Base-by-base conservation (phyloP, 2,888 invertebrate genomes). In the Mythimna impura region DNA sequence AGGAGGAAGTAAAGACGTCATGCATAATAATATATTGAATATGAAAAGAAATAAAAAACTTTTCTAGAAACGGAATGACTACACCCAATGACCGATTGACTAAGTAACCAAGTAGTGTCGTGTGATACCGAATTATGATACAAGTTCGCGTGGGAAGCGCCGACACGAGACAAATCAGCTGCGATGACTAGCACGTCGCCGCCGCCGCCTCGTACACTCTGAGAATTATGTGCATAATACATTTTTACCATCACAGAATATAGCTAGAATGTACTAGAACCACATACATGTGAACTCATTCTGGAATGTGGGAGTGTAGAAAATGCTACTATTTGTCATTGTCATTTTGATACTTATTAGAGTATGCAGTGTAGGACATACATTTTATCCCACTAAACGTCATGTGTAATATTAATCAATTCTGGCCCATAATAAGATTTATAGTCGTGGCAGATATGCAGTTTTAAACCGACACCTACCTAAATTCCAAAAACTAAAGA, bases 111-210 rank as follows among this genome's bases (percentile, higher is more conserved):
- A 89, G 85, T 88, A 81, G 88, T 90, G 89, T 89, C 87, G 89
- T 89, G 89, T 89, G 88, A 87, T 91, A 88, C 85, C 71, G 78
- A 88, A 90, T 88, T 89, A 89, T 91, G 88, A 90, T 89, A 90
- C 83, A 80, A 73, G 66, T 71, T 76, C 47, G 90, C 80, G 93
- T 93, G 89, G 93, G 93, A 87, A 88, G 87, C 84, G 89, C 78
- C 83, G 89, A 90, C 88, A 86, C 86, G 87, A 86, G 88, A 90
- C 91, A 89, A 88, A 89, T 90, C 89, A 86, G 85, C 83, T 75
- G 80, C 85, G 87, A 84, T 90, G 88, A 89, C 87, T 87, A 86
- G 83, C 78, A 84, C 77, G 73, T 73, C 52, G 79, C 77, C 76
- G 76, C 81, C 52, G 79, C 77, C 76, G 76, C 81, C 85, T 86